phyloP scores from a whole-genome alignment of 2,888 invertebrate genomes.

The Neoascia interrupta region DNA sequence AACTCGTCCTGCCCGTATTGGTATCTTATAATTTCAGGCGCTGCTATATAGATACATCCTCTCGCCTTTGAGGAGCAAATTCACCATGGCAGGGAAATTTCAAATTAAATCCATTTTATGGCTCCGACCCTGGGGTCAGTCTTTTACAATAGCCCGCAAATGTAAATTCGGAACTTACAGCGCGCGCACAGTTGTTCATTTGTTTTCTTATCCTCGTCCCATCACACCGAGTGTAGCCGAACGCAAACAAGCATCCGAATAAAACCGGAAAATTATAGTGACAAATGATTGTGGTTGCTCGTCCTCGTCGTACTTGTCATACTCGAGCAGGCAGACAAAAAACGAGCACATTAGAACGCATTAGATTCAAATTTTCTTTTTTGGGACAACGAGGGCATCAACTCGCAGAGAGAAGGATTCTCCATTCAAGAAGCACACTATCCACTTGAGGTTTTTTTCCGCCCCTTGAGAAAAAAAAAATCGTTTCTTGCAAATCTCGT shows the following conservation, averaged over 20 bases:
- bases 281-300: constrained; percentile 47
- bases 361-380: constrained; percentile 30
- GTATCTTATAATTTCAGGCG: no score
- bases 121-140: constrained; percentile 8
- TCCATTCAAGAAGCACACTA: constrained; percentile 43
- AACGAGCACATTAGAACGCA: constrained; percentile 28
- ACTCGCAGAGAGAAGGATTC: constrained; percentile 40
- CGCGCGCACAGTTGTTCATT: constrained; percentile 44
- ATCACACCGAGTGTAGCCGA: not conserved
- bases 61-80: not conserved
- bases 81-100: constrained; percentile 20
- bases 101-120: constrained; percentile 41
- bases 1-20: not conserved
- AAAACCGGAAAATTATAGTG: constrained; percentile 56
- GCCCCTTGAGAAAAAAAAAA: constrained; percentile 48
- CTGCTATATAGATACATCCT: no score
- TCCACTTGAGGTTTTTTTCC: constrained; percentile 20
- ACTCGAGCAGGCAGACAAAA: no score
- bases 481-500: constrained; percentile 22
- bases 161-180: constrained; percentile 28
- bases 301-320: no score
- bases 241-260: constrained; percentile 18
- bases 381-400: constrained; percentile 9
- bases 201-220: constrained; percentile 21
- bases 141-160: not conserved